Conservation (phyloP, 2,113 vertebrate genomes). For the Cololabis saira region DNA sequence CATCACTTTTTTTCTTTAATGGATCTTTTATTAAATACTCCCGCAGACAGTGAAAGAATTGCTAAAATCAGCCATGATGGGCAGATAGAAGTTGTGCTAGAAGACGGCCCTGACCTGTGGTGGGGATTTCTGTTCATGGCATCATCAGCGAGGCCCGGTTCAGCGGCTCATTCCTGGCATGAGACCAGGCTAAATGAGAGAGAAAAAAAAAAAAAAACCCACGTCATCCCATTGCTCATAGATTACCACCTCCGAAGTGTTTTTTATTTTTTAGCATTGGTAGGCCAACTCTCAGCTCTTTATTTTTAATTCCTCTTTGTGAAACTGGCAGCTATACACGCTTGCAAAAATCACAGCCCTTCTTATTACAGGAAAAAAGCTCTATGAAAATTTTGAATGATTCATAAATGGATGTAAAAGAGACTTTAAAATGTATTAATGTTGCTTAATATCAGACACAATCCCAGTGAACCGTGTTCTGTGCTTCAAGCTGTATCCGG, state of each 20-base stretch:
- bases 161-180: conserved; percentile 60
- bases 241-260: conserved; percentile 28
- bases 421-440: not conserved
- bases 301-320: no score
- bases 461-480: not conserved
- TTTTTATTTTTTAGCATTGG: not conserved
- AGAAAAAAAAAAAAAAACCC: conserved; percentile 9
- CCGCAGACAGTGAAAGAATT: conserved; percentile 50
- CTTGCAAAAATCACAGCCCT: no score
- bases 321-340: no score
- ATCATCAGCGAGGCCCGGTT: conserved; percentile 43
- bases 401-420: no score
- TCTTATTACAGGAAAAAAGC: no score
- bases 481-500: not conserved
- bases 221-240: conserved; percentile 37
- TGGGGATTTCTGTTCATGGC: conserved; percentile 61
- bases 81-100: conserved; percentile 69
- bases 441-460: not conserved
- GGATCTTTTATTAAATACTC: conserved; percentile 19
- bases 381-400: no score
- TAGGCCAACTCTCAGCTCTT: no score
- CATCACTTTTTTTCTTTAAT: not conserved
- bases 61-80: conserved; percentile 65
- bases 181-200: conserved; percentile 42
- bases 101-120: conserved; percentile 61